These are phyloP conservation scores for Syrphus vitripennis DNA, from an alignment of 2,888 invertebrate genomes.

Conservation along the genomic window DNA sequence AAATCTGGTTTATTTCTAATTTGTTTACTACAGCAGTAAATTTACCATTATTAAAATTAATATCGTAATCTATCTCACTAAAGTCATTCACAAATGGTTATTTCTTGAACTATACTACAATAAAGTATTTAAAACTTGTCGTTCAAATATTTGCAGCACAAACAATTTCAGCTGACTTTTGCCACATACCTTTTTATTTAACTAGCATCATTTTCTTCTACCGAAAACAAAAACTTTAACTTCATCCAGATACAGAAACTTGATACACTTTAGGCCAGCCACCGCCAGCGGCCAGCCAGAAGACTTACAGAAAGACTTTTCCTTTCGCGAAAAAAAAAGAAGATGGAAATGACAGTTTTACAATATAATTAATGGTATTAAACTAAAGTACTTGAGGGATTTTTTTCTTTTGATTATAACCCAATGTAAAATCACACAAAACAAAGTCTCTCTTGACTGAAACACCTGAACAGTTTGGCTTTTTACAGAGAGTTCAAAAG, in stretches of 20 bases:
- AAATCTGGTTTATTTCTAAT: too few relatives aligned
- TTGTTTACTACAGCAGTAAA: too few relatives aligned
- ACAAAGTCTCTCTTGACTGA: constrained; percentile 11
- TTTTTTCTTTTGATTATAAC: constrained; percentile 14
- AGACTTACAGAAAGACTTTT: neutral
- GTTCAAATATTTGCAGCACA: neutral
- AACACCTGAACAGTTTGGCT: constrained; percentile 44
- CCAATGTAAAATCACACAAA: neutral
- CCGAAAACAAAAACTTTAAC: neutral
- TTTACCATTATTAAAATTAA: too few relatives aligned
- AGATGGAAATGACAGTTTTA: constrained; percentile 37
- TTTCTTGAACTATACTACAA: neutral
- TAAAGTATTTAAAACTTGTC: neutral
- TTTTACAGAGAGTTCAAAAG: constrained; percentile 52
- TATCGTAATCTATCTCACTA: too few relatives aligned
- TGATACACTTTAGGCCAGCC: neutral
- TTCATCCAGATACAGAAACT: neutral
- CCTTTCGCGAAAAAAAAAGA: neutral
- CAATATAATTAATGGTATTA: constrained; percentile 4
- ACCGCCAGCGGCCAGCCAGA: neutral
- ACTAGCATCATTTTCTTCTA: neutral
- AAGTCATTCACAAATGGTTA: too few relatives aligned
- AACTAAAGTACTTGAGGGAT: constrained; percentile 30
- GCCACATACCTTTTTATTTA: neutral
- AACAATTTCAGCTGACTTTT: neutral